Conservation (phyloP, 2,797 vertebrate genomes). For the Cyprinella venusta region DNA sequence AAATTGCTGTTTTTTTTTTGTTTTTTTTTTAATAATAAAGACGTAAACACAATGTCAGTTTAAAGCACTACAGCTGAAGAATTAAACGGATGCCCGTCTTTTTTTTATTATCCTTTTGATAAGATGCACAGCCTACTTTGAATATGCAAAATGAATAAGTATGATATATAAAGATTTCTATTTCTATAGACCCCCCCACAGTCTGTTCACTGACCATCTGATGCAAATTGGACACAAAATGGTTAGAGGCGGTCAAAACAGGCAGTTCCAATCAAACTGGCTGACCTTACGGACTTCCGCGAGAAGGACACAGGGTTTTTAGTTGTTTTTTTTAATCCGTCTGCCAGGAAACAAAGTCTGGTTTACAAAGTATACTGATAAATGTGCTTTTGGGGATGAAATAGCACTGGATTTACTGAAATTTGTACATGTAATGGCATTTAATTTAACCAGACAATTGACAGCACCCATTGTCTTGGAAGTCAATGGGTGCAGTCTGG, state of each 20-base stretch:
- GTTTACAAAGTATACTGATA: neutral
- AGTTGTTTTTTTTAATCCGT: neutral
- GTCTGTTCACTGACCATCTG: conserved; percentile 1
- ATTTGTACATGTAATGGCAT: neutral
- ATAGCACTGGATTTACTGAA: neutral
- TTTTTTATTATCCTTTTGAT: conserved; percentile 10
- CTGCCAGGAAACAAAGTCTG: conserved; percentile 5
- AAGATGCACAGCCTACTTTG: conserved; percentile 1
- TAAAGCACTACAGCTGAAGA: conserved; percentile 10
- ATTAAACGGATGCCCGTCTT: conserved; percentile 26
- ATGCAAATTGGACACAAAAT: conserved; percentile 21
- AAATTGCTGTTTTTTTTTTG: conserved; percentile 15
- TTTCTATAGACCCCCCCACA: neutral
- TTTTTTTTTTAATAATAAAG: too few species aligned
- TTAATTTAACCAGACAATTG: neutral
- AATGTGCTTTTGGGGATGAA: neutral
- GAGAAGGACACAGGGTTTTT: neutral
- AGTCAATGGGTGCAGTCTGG: too few species aligned
- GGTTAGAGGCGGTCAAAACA: neutral
- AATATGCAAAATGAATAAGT: neutral
- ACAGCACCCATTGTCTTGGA: too few species aligned
- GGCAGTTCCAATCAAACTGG: conserved; percentile 2
- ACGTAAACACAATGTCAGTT: conserved; percentile 19
- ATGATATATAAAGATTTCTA: neutral
- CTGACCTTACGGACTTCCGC: neutral